Conservation (phyloP, 2,113 vertebrate species). For the Lontra canadensis region DNA sequence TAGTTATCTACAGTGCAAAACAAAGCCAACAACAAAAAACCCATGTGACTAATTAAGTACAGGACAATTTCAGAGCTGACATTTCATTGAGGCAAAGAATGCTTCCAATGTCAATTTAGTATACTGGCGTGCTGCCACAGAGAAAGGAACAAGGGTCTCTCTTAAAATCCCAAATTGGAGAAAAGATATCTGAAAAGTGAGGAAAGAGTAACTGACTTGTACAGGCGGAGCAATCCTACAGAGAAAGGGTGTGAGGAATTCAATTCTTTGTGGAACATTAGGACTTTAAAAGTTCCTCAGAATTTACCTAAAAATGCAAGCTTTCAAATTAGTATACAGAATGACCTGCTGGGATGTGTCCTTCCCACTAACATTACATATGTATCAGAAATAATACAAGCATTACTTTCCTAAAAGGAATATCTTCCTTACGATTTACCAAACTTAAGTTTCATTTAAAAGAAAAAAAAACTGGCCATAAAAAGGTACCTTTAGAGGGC, state of each 20-base stretch:
- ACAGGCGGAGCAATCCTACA: background rate
- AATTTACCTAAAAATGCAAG: slow-evolving; percentile 28
- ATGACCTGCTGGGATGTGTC: background rate
- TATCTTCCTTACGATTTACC: slow-evolving; percentile 16
- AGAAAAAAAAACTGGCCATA: background rate
- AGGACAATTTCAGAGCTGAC: background rate
- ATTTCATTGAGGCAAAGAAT: background rate
- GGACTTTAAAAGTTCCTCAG: slow-evolving; percentile 23
- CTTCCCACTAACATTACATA: slow-evolving; percentile 13
- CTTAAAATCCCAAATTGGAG: background rate
- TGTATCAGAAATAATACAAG: background rate
- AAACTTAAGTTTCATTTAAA: slow-evolving; percentile 6
- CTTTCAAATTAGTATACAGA: background rate
- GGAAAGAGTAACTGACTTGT: background rate
- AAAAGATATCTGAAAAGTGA: background rate
- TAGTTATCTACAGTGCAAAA: background rate
- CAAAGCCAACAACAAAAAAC: background rate
- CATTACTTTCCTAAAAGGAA: background rate
- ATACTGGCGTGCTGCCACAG: background rate
- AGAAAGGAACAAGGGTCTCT: background rate
- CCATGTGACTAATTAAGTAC: background rate
- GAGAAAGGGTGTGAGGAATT: background rate
- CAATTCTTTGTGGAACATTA: background rate
- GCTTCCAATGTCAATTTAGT: background rate
- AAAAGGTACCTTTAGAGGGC: background rate